These are phyloP conservation scores for Mycalesis mineus DNA, from an alignment of 2,888 invertebrate genomes.

Conservation along the genomic window DNA sequence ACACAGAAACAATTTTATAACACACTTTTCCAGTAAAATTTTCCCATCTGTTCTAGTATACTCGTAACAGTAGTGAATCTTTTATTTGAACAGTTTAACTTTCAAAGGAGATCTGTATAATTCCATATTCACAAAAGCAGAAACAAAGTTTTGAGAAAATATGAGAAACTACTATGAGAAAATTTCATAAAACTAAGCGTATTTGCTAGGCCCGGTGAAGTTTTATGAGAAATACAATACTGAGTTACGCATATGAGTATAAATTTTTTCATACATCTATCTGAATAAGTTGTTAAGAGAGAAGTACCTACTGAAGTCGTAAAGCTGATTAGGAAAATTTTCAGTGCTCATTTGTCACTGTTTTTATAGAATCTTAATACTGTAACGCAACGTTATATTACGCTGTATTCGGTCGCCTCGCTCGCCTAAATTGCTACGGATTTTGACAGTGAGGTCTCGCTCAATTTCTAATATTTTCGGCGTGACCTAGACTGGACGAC, in stretches of 20 bases:
- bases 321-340: no score
- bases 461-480: no score
- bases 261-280: not conserved
- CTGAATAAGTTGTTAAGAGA: no score
- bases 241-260: not conserved
- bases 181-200: not conserved
- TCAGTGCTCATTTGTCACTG: no score
- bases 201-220: conserved; percentile 4
- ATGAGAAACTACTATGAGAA: not conserved
- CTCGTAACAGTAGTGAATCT: not conserved
- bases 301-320: no score
- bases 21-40: not conserved
- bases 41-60: not conserved
- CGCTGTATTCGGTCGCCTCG: no score
- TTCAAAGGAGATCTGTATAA: conserved; percentile 4
- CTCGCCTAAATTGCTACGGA: no score
- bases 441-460: no score
- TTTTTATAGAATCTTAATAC: no score
- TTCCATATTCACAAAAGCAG: conserved; percentile 4
- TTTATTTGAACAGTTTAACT: conserved; percentile 3
- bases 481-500: no score
- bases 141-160: conserved; percentile 8
- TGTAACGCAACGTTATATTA: no score
- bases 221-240: not conserved
- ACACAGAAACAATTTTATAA: not conserved